Base-by-base conservation (phyloP, 2,797 vertebrate genomes). In the Clarias laeviceps region DNA sequence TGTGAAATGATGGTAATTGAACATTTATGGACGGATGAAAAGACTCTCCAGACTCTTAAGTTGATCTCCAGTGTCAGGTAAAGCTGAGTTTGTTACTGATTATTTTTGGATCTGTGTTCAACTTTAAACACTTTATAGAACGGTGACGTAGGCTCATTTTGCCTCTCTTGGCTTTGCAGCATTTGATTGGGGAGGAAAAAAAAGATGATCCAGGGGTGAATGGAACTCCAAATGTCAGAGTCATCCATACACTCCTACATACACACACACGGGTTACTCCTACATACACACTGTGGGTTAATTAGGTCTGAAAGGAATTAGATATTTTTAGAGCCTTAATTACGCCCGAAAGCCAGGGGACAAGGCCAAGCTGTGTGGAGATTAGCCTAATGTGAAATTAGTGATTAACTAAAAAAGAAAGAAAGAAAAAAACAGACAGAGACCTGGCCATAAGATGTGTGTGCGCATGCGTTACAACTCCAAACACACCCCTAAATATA, bases 241-340 rank as follows among this genome's bases (percentile, higher is more conserved):
- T 24, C 29, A 59, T 59, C 56, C 54, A 72, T 40, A 72, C 64
- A 70, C 32, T 29, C 65, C 45, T 57, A 85, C 54, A 80, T n/a
- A 85, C 57, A 85, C 66, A 61, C 65, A 84, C 82, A n/a, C n/a
- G n/a, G n/a, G n/a, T n/a, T n/a, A n/a, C n/a, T n/a, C n/a, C n/a
- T n/a, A n/a, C n/a, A 77, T 40, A 56, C 57, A 83, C 59, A 83
- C 82, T 88, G 93, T 90, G 93, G 94, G 94, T 94, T 96, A 95
- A 96, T 96, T 95, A 94, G 94, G 93, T 95, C 93, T 96, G 94
- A 92, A 90, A 95, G 95, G 94, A 93, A 89, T 94, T 94, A 93
- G 94, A 92, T 95, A 95, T 96, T 95, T 96, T 95, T 95, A 94
- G 94, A 93, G 88, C 82, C 94, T 93, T 95, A 95, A 95, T 95